These are phyloP conservation scores for Hozukius guyotensis DNA, from an alignment of 2,797 vertebrate species.

Conservation along the genomic window DNA sequence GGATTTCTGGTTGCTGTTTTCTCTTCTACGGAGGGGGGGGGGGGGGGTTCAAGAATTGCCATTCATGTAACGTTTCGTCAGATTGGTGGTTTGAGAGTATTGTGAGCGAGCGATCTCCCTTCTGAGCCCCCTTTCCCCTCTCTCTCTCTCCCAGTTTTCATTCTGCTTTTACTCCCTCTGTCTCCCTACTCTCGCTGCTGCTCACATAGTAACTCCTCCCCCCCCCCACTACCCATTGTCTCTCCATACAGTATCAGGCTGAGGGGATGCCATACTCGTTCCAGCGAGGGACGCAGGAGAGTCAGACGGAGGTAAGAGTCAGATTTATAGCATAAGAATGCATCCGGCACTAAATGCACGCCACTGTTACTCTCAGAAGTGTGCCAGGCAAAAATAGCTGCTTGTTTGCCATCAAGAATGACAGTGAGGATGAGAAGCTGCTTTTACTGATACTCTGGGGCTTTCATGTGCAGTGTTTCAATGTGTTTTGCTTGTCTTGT, in stretches of 20 bases:
- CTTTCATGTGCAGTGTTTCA: conserved; percentile 47
- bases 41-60: conserved; percentile 57
- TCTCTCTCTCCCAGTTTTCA: conserved; percentile 61
- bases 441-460: conserved; percentile 46
- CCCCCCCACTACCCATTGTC: conserved; percentile 77
- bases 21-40: conserved; percentile 48
- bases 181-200: conserved; percentile 62
- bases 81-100: conserved; percentile 68
- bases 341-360: conserved; percentile 27
- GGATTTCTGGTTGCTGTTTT: conserved; percentile 71
- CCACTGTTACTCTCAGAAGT: conserved; percentile 41
- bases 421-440: conserved; percentile 31
- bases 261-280: conserved; percentile 76
- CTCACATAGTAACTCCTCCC: conserved; percentile 80
- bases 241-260: conserved; percentile 79
- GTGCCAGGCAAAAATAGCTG: conserved; percentile 11
- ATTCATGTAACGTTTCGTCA: conserved; percentile 77
- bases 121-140: conserved; percentile 49
- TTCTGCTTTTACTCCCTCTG: conserved; percentile 71
- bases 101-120: conserved; percentile 68
- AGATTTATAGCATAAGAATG: conserved; percentile 61
- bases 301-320: conserved; percentile 75
- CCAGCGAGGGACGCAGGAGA: conserved; percentile 67
- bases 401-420: conserved; percentile 41
- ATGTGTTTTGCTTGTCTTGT: conserved; percentile 40